Evolutionary conservation across 2,888 invertebrate species (phyloP).

Genomic region (Thecocarcelia acutangulata): DNA sequence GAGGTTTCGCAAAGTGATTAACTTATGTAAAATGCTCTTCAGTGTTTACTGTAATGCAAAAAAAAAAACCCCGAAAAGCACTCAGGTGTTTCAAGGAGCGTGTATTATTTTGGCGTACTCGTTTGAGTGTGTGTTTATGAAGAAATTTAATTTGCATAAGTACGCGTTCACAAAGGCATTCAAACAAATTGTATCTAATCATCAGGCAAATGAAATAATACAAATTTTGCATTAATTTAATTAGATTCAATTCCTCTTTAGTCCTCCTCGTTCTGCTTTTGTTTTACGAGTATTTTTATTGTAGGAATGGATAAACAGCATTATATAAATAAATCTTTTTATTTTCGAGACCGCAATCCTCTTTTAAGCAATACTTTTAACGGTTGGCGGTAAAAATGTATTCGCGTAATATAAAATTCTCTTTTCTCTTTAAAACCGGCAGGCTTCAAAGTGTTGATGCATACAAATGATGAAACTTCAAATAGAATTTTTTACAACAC

Average conservation of each 20-base stretch:
- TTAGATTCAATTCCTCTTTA: constrained; percentile 37
- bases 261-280: neutral
- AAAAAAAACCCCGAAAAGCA: neutral
- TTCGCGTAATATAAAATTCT: constrained; percentile 30
- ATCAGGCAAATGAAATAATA: constrained; percentile 49
- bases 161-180: constrained; percentile 13
- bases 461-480: constrained; percentile 58
- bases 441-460: constrained; percentile 43
- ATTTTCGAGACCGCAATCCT: constrained; percentile 33
- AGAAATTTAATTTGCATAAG: constrained; percentile 55
- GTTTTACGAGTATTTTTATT: constrained; percentile 33
- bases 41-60: neutral
- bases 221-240: constrained; percentile 50
- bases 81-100: neutral
- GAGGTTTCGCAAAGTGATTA: constrained; percentile 58
- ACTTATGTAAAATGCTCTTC: constrained; percentile 33
- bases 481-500: constrained; percentile 21
- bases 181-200: constrained; percentile 42
- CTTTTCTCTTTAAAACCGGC: constrained; percentile 13
- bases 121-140: constrained; percentile 14
- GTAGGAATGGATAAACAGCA: constrained; percentile 38
- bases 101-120: too few relatives aligned
- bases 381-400: constrained; percentile 13
- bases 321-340: constrained; percentile 29
- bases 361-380: constrained; percentile 26